These are phyloP conservation scores for Shinisaurus crocodilurus DNA, from an alignment of 2,113 vertebrate genomes.

Conservation along the genomic window DNA sequence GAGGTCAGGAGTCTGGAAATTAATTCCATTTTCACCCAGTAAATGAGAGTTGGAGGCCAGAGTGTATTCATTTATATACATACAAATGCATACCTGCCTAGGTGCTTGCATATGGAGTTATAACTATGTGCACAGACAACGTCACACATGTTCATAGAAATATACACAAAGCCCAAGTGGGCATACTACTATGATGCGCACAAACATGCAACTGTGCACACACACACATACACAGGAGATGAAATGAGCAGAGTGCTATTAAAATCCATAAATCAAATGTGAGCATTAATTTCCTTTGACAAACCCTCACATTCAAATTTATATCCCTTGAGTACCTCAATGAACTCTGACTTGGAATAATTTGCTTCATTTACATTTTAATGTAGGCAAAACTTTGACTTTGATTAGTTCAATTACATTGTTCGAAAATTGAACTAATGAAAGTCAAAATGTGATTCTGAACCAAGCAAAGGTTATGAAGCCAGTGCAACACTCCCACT, in stretches of 20 bases:
- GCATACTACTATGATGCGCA: neutral
- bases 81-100: neutral
- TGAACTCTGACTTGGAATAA: conserved; percentile 49
- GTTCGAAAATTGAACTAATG: conserved; percentile 35
- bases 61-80: neutral
- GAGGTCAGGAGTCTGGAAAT: conserved; percentile 34
- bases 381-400: conserved; percentile 42
- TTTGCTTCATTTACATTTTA: conserved; percentile 42
- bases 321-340: conserved; percentile 32
- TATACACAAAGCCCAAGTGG: neutral
- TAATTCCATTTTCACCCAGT: conserved; percentile 39
- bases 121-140: neutral
- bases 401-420: conserved; percentile 49
- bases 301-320: conserved; percentile 41
- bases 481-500: neutral
- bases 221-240: neutral
- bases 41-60: neutral
- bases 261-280: conserved; percentile 32
- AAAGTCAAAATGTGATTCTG: conserved; percentile 40
- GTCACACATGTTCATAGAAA: neutral
- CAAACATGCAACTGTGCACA: neutral
- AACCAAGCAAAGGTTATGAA: conserved; percentile 32
- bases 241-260: conserved; percentile 8
- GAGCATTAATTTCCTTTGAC: conserved; percentile 35
- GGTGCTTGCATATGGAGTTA: neutral